Base-by-base conservation (phyloP, 2,113 vertebrate genomes). In the Chlorocebus sabaeus region DNA sequence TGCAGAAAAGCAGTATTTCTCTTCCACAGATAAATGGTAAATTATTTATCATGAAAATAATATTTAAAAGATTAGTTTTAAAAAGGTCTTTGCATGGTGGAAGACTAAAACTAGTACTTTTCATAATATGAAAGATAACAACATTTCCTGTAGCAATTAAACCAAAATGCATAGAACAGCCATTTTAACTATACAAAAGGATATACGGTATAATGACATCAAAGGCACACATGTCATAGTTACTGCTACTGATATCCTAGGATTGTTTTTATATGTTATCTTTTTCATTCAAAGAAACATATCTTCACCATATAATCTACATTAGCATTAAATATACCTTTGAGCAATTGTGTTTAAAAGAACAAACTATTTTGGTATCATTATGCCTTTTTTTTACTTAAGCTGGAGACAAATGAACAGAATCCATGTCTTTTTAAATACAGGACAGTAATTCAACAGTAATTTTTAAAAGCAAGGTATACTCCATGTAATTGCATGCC, bases 1-100 rank as follows among this genome's bases (percentile, higher is more conserved):
- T 78, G 23, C 79, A 92, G 45, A 78, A 97, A 93, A 89, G 30
- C 11, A 95, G 30, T 93, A 90, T 91, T 73, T 89, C 32, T 85
- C 89, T 96, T 96, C 52, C 81, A 95, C 85, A 97, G 43, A 93
- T 12, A 97, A 96, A 76, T 4, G 32, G 38, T 87, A 79, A 92
- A 68, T 89, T 84, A 90, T 48, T 86, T 88, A 87, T 55, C 78
- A 89, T 91, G 22, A 85, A 96, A 93, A 89, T 50, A 17, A 68
- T 45, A 87, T 18, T 93, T 84, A 72, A 93, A 92, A 68, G 57
- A 75, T 83, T 85, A 67, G 91, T 92, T 89, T 93, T 59, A n/a
- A 73, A 50, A 94, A 70, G 35, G 12, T 32, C 30, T 85, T 27
- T 84, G 64, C 85, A 40, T 75, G 32, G 30, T 5, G 68, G 23